Conservation (phyloP, 2,113 vertebrate genomes). For the Rattus norvegicus region GRCr8 NC_086036.1:31810501-31811000, state of each 20-base stretch:
- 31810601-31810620: not conserved
- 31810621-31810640: not conserved
- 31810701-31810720: not conserved
- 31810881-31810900: not conserved
- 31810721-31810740: not conserved
- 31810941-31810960: no score
- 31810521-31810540: not conserved
- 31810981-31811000: no score
- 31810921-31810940: no score
- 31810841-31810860: not conserved
- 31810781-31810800: not conserved
- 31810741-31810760: not conserved
- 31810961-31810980: no score
- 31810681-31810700: not conserved
- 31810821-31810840: not conserved
- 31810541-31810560: not conserved
- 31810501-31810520: not conserved
- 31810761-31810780: not conserved
- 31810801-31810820: not conserved
- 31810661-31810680: not conserved
- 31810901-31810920: not conserved
- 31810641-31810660: not conserved
- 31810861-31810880: not conserved
- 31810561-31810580: not conserved
- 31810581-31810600: not conserved